These are phyloP conservation scores for Leptinotarsa haldemani DNA, from an alignment of 2,888 invertebrate species.

Conservation along the genomic window DNA sequence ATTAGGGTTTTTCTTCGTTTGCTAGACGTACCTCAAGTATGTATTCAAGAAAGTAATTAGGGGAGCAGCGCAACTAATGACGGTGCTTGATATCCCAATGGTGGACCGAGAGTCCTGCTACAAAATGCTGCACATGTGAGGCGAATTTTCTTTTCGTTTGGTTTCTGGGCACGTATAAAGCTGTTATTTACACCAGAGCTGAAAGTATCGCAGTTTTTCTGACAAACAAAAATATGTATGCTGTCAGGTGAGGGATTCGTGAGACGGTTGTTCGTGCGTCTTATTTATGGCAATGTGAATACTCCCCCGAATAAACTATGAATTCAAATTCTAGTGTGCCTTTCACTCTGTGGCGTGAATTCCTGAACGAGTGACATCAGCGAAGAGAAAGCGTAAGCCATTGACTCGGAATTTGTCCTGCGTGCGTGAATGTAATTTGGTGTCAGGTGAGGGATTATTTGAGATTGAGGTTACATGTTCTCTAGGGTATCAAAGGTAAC, in stretches of 20 bases:
- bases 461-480: not conserved
- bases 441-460: not conserved
- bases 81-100: conserved; percentile 41
- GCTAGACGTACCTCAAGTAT: conserved; percentile 33
- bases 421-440: not conserved
- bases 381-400: not conserved
- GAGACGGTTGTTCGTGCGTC: conserved; percentile 20
- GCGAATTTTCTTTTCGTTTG: conserved; percentile 23
- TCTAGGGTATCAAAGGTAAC: no score
- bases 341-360: conserved; percentile 15
- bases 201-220: conserved; percentile 46
- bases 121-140: conserved; percentile 32
- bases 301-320: conserved; percentile 21
- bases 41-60: conserved; percentile 48
- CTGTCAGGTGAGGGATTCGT: conserved; percentile 37
- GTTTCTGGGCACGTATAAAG: conserved; percentile 47
- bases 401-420: not conserved
- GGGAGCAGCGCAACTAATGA: conserved; percentile 42
- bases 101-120: conserved; percentile 33
- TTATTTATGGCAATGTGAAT: conserved; percentile 29
- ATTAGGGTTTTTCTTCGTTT: conserved; percentile 34
- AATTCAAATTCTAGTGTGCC: conserved; percentile 16
- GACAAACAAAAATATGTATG: conserved; percentile 45
- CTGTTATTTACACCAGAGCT: conserved; percentile 50
- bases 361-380: not conserved